These are phyloP conservation scores for Xylophagus ater DNA, from an alignment of 2,888 invertebrate species.

Conservation along the genomic window DNA sequence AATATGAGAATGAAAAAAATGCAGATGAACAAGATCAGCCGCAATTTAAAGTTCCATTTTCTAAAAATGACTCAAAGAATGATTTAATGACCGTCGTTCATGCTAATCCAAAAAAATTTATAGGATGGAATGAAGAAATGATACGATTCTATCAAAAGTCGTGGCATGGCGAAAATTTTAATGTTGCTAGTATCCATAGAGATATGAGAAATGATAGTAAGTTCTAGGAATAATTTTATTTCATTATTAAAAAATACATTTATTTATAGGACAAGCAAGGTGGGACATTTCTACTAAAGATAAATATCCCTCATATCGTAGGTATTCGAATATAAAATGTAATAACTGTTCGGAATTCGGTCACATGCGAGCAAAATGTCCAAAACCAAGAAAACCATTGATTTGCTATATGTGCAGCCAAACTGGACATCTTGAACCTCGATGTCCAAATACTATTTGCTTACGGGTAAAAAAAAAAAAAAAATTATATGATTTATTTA, in stretches of 20 bases:
- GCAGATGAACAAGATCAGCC: too few species aligned
- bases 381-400: conserved; percentile 43
- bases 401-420: conserved; percentile 57
- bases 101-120: conserved; percentile 16
- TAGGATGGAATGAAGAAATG: conserved; percentile 44
- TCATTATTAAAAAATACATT: too few species aligned
- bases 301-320: conserved; percentile 24
- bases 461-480: conserved; percentile 51
- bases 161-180: conserved; percentile 53
- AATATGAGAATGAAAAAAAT: conserved; percentile 7
- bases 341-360: conserved; percentile 52
- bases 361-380: conserved; percentile 50
- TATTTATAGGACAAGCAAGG: too few species aligned
- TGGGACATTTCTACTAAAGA: conserved; percentile 32
- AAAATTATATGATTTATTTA: too few species aligned
- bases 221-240: too few species aligned
- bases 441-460: conserved; percentile 59
- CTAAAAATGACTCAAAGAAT: too few species aligned
- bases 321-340: conserved; percentile 42
- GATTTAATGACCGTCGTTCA: too few species aligned
- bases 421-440: conserved; percentile 50
- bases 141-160: conserved; percentile 53
- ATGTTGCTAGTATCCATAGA: conserved; percentile 45
- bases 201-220: conserved; percentile 56
- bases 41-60: too few species aligned